Evolutionary conservation across 2,888 invertebrate species (phyloP).

Genomic region (Mythimna ferrago): DNA sequence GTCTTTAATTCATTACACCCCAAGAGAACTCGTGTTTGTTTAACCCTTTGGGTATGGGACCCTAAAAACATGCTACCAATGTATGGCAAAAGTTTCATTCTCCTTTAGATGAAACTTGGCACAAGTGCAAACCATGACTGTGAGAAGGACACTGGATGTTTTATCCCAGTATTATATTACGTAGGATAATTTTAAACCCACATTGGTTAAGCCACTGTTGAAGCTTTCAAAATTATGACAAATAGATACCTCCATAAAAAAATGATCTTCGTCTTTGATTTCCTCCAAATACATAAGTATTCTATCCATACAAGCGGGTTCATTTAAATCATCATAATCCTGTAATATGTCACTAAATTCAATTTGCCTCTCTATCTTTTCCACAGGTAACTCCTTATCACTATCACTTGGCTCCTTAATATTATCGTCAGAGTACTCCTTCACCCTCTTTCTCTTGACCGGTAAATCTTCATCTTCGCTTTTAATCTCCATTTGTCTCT

Average conservation of each 20-base stretch:
- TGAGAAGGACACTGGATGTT: neutral
- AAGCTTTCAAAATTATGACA: neutral
- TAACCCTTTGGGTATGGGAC: too few species aligned
- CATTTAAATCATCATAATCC: slow-evolving; percentile 71
- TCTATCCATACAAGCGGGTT: slow-evolving; percentile 78
- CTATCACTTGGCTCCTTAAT: slow-evolving; percentile 8
- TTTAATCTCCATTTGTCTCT: neutral
- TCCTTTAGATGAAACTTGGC: neutral
- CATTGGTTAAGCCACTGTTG: neutral
- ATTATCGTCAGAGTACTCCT: neutral
- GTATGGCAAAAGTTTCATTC: too few species aligned
- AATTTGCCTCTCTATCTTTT: slow-evolving; percentile 17
- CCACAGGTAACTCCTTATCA: neutral
- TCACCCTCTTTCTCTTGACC: slow-evolving; percentile 3
- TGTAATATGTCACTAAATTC: slow-evolving; percentile 45
- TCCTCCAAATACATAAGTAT: slow-evolving; percentile 72
- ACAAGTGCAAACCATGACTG: neutral
- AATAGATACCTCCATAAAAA: slow-evolving; percentile 78
- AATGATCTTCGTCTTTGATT: slow-evolving; percentile 74
- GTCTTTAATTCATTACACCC: too few species aligned
- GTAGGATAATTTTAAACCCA: neutral
- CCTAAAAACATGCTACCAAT: too few species aligned
- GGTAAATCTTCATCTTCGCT: neutral
- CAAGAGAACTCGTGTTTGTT: too few species aligned
- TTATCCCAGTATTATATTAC: neutral